phyloP scores from a whole-genome alignment of 2,888 invertebrate genomes.

The Uropetala carovei region DNA sequence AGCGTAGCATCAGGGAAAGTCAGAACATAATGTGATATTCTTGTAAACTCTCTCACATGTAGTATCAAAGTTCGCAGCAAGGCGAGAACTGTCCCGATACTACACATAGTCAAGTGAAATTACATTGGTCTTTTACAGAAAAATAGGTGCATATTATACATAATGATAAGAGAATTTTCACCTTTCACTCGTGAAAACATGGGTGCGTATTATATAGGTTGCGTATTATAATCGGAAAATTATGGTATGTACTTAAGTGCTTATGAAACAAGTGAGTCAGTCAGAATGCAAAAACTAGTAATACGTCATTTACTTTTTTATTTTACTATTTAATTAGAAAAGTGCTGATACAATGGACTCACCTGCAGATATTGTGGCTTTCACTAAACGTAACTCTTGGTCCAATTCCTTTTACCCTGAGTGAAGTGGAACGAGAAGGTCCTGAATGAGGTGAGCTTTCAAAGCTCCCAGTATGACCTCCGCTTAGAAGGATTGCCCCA shows the following conservation, averaged over 20 bases:
- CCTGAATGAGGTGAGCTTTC: conserved; percentile 82
- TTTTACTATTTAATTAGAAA: not conserved
- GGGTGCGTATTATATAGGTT: too few species aligned
- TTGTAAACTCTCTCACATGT: not conserved
- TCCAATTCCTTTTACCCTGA: conserved; percentile 78
- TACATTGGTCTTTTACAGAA: too few species aligned
- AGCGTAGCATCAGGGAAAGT: too few species aligned
- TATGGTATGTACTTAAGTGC: too few species aligned
- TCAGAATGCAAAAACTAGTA: not conserved
- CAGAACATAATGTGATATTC: too few species aligned
- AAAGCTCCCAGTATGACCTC: conserved; percentile 80
- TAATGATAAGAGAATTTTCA: too few species aligned
- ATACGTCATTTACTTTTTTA: not conserved
- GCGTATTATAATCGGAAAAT: too few species aligned
- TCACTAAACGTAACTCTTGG: conserved; percentile 81
- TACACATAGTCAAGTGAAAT: too few species aligned
- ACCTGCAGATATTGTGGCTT: conserved; percentile 79
- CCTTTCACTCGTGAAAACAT: too few species aligned
- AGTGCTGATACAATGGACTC: not conserved
- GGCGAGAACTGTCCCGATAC: too few species aligned
- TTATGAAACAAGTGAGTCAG: not conserved
- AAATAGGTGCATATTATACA: too few species aligned
- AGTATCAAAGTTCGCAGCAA: too few species aligned
- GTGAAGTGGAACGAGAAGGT: conserved; percentile 79
- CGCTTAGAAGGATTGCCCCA: not conserved